phyloP scores from a whole-genome alignment of 2,113 vertebrate genomes.

The Neomonachus schauinslandi region DNA sequence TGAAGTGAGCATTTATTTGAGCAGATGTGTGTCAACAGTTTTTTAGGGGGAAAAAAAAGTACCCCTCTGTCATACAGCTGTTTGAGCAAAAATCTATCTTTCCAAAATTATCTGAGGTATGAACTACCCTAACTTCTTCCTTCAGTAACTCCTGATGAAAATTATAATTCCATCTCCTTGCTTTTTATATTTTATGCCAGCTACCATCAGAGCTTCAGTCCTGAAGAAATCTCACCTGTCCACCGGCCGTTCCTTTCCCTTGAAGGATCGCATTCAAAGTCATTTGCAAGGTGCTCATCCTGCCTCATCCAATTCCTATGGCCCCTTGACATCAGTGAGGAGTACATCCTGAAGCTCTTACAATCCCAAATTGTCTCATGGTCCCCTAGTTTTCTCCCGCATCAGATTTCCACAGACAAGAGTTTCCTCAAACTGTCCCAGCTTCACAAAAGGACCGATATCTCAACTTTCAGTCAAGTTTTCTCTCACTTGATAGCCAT shows the following conservation, averaged over 20 bases:
- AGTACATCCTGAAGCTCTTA: neutral
- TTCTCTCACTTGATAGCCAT: neutral
- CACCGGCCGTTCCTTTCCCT: neutral
- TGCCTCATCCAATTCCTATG: neutral
- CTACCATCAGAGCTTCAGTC: neutral
- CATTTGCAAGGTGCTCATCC: neutral
- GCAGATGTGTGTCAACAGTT: neutral
- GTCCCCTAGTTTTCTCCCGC: neutral
- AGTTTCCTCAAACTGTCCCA: neutral
- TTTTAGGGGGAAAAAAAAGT: neutral
- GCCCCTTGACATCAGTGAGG: neutral
- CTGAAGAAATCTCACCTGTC: neutral
- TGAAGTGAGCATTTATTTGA: slow-evolving; percentile 6
- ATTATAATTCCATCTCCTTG: neutral
- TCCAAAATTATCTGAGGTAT: neutral
- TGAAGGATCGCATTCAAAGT: neutral
- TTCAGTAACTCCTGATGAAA: neutral
- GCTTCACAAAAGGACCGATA: neutral
- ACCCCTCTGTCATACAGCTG: neutral
- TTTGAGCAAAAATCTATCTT: slow-evolving; percentile 2
- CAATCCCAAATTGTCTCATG: neutral
- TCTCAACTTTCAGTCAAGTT: neutral
- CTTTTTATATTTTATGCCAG: neutral
- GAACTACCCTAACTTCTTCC: neutral
- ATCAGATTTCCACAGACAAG: neutral